Evolutionary conservation across 2,797 vertebrate species (phyloP).

Genomic region (Chelmon rostratus): DNA sequence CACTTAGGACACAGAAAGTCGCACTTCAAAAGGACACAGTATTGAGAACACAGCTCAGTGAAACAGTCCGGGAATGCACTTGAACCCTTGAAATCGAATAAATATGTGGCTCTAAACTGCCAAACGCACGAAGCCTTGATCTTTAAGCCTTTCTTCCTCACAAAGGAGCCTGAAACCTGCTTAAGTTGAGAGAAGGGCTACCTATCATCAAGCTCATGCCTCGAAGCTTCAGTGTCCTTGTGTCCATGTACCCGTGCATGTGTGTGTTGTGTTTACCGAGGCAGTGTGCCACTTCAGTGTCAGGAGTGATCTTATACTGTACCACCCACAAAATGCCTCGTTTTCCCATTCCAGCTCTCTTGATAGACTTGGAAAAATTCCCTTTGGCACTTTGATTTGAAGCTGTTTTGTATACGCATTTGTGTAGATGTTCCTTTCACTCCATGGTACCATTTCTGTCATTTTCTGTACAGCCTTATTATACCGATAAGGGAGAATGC

Average conservation of each 20-base stretch:
- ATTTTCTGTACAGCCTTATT: not conserved
- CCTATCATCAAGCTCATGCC: slow-evolving; percentile 39
- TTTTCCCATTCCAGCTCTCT: slow-evolving; percentile 1
- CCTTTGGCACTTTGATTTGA: slow-evolving; percentile 15
- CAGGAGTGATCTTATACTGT: slow-evolving; percentile 11
- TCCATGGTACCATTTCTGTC: not conserved
- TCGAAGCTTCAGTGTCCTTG: slow-evolving; percentile 38
- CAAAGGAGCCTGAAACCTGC: slow-evolving; percentile 59
- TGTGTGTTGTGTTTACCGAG: slow-evolving; percentile 45
- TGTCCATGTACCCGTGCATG: not conserved
- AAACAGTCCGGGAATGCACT: slow-evolving; percentile 59
- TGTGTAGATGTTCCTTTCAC: not conserved
- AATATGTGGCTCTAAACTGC: slow-evolving; percentile 65
- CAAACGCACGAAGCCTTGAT: slow-evolving; percentile 65
- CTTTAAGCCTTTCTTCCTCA: slow-evolving; percentile 61
- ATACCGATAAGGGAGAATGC: not conserved
- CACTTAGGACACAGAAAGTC: slow-evolving; percentile 23
- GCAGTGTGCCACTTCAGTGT: not conserved
- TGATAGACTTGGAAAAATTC: not conserved
- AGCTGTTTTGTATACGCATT: not conserved
- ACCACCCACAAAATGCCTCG: slow-evolving; percentile 9
- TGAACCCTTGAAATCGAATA: slow-evolving; percentile 69
- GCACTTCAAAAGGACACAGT: slow-evolving; percentile 52
- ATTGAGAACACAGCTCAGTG: slow-evolving; percentile 57
- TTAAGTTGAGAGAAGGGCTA: slow-evolving; percentile 10